phyloP scores from a whole-genome alignment of 2,888 invertebrate genomes.

The Chymomyza fuscimana region DNA sequence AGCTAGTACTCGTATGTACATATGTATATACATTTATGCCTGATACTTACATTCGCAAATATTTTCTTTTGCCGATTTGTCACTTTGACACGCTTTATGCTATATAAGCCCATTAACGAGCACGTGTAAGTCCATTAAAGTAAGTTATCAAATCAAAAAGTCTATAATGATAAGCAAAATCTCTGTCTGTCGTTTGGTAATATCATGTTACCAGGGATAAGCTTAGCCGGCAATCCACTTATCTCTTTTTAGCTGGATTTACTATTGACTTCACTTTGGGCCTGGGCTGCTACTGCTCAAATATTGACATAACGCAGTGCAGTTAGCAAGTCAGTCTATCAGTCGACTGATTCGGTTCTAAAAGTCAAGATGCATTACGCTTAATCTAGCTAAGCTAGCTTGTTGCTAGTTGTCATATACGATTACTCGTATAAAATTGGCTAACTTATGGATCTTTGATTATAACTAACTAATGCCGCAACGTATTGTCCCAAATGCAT shows the following conservation, averaged over 20 bases:
- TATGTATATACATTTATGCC: too few relatives aligned
- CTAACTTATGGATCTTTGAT: neutral
- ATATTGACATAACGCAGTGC: conserved; percentile 26
- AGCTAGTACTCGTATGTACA: too few relatives aligned
- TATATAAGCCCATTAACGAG: conserved; percentile 27
- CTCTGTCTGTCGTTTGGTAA: neutral
- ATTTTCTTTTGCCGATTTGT: neutral
- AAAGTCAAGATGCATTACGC: conserved; percentile 1
- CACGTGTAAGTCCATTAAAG: conserved; percentile 34
- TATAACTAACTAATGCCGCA: too few relatives aligned
- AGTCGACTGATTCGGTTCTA: neutral
- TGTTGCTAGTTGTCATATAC: neutral
- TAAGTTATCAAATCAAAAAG: neutral
- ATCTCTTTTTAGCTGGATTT: neutral
- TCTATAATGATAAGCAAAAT: neutral
- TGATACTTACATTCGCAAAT: too few relatives aligned
- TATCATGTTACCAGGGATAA: neutral
- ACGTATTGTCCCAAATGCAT: too few relatives aligned
- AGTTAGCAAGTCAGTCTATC: neutral
- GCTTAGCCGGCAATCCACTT: neutral
- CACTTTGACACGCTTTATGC: conserved; percentile 42
- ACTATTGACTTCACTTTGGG: neutral
- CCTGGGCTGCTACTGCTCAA: conserved; percentile 18
- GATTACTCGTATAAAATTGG: conserved; percentile 1
- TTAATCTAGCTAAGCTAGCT: neutral